Percentiles rank a stretch among this genome's conserved stretches.
These are phyloP conservation scores for Halichoeres trimaculatus DNA, from an alignment of 2,113 vertebrate genomes.

Conservation along the genomic window DNA sequence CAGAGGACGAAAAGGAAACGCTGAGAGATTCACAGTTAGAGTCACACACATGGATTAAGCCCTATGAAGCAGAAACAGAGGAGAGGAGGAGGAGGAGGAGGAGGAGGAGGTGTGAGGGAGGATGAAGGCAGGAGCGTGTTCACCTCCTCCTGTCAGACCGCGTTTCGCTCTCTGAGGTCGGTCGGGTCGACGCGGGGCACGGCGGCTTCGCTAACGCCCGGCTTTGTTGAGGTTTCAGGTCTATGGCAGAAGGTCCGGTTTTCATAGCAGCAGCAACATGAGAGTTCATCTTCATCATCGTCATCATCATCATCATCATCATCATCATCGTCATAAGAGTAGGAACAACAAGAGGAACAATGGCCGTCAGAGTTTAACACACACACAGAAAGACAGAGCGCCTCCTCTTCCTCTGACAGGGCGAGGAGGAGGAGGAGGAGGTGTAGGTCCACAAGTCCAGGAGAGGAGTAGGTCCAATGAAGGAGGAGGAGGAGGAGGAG, in stretches of 20 bases:
- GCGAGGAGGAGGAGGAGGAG: not conserved
- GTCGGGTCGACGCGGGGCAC: conserved; percentile 31
- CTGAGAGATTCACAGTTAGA: conserved; percentile 53
- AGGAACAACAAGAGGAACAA: conserved; percentile 67
- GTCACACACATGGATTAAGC: conserved; percentile 58
- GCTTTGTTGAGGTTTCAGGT: conserved; percentile 84
- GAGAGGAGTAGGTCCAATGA: conserved; percentile 66
- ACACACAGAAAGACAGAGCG: conserved; percentile 63
- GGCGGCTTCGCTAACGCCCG: conserved; percentile 46
- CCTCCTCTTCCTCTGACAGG: conserved; percentile 34
- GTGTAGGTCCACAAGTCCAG: conserved; percentile 68
- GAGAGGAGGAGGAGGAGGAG: not conserved
- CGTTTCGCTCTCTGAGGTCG: conserved; percentile 57
- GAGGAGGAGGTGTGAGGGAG: not conserved
- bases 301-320: conserved; percentile 2
- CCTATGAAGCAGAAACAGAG: conserved; percentile 62
- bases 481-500: not conserved
- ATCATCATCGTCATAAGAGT: conserved; percentile 22
- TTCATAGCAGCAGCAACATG: conserved; percentile 83
- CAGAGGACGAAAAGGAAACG: not conserved
- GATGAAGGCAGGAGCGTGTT: not conserved
- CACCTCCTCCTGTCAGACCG: conserved; percentile 6
- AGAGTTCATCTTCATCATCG: conserved; percentile 37
- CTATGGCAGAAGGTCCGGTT: conserved; percentile 83
- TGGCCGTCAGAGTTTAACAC: conserved; percentile 78